These are phyloP conservation scores for Nasonia giraulti DNA, from an alignment of 1,140 invertebrate species.

Conservation along the genomic window DNA sequence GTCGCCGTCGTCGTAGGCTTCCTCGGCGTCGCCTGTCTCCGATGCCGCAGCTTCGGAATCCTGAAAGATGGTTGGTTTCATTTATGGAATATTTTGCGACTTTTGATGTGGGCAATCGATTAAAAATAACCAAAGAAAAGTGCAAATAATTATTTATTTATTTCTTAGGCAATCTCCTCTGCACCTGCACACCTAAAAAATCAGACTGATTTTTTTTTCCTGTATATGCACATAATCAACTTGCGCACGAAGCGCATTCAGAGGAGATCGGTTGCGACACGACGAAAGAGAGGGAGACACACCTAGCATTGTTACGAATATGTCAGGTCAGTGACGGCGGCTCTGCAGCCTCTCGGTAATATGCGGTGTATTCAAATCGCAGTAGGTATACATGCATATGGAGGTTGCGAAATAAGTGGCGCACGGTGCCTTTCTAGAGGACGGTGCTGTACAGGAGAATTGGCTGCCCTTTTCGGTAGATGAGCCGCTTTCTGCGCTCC, in stretches of 20 bases:
- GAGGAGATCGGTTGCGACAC: constrained; percentile 67
- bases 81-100: neutral
- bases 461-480: neutral
- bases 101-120: no score
- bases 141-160: neutral
- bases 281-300: constrained; percentile 57
- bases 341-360: constrained; percentile 52
- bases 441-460: neutral
- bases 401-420: constrained; percentile 9
- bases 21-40: constrained; percentile 63
- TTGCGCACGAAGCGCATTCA: constrained; percentile 52
- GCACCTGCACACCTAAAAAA: constrained; percentile 50
- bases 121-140: neutral
- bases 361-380: constrained; percentile 1
- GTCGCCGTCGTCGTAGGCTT: constrained; percentile 67
- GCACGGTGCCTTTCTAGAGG: constrained; percentile 2
- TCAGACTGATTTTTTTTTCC: neutral
- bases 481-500: neutral
- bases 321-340: constrained; percentile 63
- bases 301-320: constrained; percentile 72
- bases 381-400: no score
- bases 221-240: neutral
- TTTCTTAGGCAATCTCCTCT: neutral
- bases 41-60: constrained; percentile 69
- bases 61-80: constrained; percentile 56